Evolutionary conservation across 2,113 vertebrate species (phyloP).

Genomic region (Odobenus rosmarus): DNA sequence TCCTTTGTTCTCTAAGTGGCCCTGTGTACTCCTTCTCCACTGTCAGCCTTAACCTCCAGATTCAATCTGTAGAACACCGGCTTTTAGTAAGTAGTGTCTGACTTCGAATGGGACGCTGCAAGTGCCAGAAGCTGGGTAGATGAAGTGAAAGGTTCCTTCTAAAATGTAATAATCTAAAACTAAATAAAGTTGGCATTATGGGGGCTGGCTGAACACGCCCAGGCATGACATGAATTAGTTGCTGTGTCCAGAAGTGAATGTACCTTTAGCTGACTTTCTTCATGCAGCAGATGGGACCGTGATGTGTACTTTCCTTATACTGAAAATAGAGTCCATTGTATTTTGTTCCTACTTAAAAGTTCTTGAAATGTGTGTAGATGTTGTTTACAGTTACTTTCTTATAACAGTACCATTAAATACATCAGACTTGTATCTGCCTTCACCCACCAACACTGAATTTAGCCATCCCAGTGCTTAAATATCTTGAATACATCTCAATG

Average conservation of each 20-base stretch:
- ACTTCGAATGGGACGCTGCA: neutral
- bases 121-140: neutral
- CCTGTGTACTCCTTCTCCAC: neutral
- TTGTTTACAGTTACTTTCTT: slow-evolving; percentile 49
- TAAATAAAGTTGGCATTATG: neutral
- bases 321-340: slow-evolving; percentile 56
- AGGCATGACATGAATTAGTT: slow-evolving; percentile 40
- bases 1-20: neutral
- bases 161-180: slow-evolving; percentile 19
- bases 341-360: slow-evolving; percentile 69
- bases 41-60: neutral
- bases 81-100: neutral
- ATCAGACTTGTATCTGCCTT: neutral
- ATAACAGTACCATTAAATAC: neutral
- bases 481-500: neutral
- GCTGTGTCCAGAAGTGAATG: slow-evolving; percentile 33
- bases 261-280: slow-evolving; percentile 74
- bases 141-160: neutral
- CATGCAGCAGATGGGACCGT: slow-evolving; percentile 36
- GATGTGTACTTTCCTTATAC: slow-evolving; percentile 43
- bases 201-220: slow-evolving; percentile 17
- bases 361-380: slow-evolving; percentile 47
- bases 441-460: neutral
- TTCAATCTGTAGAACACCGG: slow-evolving; percentile 7
- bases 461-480: neutral